These are phyloP conservation scores for Eueremaeus valkanovi DNA, from an alignment of 2,888 invertebrate species.

Conservation along the genomic window DNA sequence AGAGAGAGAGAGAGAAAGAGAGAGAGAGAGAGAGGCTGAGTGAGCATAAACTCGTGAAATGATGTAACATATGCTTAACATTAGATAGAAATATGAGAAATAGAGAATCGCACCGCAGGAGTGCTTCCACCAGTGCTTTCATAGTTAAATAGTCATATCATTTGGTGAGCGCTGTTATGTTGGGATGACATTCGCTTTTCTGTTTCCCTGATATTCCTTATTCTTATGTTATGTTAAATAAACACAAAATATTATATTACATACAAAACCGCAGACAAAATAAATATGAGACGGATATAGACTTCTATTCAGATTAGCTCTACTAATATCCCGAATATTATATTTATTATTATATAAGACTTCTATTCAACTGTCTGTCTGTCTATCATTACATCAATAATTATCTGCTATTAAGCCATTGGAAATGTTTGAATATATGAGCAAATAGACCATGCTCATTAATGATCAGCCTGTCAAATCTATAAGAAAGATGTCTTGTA, in stretches of 20 bases:
- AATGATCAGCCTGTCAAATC: neutral
- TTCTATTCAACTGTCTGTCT: too few relatives aligned
- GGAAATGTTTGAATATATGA: neutral
- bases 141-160: conserved; percentile 20
- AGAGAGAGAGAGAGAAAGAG: too few relatives aligned
- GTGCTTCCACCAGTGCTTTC: conserved; percentile 18
- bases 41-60: neutral
- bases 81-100: neutral
- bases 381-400: neutral
- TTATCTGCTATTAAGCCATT: neutral
- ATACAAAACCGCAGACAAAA: neutral
- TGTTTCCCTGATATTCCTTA: neutral
- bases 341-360: neutral
- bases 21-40: too few relatives aligned
- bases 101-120: neutral
- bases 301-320: neutral
- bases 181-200: neutral
- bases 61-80: conserved; percentile 9
- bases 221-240: neutral
- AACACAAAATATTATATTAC: neutral
- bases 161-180: conserved; percentile 7
- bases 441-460: neutral
- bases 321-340: too few relatives aligned
- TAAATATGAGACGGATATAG: neutral
- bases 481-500: neutral